Conservation (phyloP, 2,113 vertebrate genomes). For the Larimichthys crocea region DNA sequence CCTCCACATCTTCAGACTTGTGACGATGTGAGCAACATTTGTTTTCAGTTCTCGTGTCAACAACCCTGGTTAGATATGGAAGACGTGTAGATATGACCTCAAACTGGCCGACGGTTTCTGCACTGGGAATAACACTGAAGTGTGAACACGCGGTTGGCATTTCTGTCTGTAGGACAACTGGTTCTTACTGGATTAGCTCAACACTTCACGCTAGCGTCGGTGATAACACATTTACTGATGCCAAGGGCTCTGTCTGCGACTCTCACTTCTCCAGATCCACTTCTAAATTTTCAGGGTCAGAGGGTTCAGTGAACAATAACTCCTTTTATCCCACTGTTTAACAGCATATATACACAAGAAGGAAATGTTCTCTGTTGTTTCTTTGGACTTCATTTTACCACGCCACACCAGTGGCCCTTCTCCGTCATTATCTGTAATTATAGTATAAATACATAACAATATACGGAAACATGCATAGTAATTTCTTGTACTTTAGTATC, state of each 20-base stretch:
- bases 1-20: conserved; percentile 59
- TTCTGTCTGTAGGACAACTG: conserved; percentile 52
- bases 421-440: conserved; percentile 83
- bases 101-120: conserved; percentile 43
- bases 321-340: conserved; percentile 63
- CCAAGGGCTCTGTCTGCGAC: conserved; percentile 82
- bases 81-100: conserved; percentile 38
- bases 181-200: conserved; percentile 61
- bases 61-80: conserved; percentile 36
- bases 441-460: conserved; percentile 84
- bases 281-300: conserved; percentile 62
- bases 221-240: conserved; percentile 45
- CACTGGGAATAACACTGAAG: conserved; percentile 52
- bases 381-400: conserved; percentile 79
- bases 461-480: conserved; percentile 83
- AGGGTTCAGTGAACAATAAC: conserved; percentile 63
- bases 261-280: conserved; percentile 59
- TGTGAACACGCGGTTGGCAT: conserved; percentile 29
- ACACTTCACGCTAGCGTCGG: conserved; percentile 62
- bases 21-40: conserved; percentile 57
- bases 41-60: conserved; percentile 58
- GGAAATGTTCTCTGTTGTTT: conserved; percentile 69
- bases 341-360: conserved; percentile 63
- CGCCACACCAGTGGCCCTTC: conserved; percentile 82
- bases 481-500: conserved; percentile 86